Evolutionary conservation across 2,113 vertebrate genomes (phyloP).

Genomic region (Microtus montanus): DNA sequence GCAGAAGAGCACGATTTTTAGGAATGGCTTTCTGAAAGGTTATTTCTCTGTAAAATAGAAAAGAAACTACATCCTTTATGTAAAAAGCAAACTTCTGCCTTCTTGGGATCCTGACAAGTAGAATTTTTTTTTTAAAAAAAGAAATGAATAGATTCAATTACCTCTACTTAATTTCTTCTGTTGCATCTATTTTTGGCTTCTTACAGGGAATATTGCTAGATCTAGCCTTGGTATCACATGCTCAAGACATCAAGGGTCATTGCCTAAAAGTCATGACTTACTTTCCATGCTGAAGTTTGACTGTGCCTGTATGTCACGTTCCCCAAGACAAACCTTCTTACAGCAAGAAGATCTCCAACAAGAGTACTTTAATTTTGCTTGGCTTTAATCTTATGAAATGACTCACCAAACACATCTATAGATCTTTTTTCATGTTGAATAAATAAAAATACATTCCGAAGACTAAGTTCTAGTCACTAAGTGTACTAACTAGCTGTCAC

Average conservation of each 20-base stretch:
- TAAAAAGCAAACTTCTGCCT: conserved; percentile 10
- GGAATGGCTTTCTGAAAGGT: conserved; percentile 49
- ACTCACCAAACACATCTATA: conserved; percentile 64
- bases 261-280: conserved; percentile 48
- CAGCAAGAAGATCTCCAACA: conserved; percentile 68
- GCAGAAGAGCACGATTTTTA: conserved; percentile 44
- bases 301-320: conserved; percentile 46
- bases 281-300: conserved; percentile 57
- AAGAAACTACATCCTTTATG: neutral
- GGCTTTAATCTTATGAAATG: conserved; percentile 73
- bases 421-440: conserved; percentile 52
- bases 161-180: conserved; percentile 42
- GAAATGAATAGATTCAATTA: neutral
- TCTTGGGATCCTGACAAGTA: neutral
- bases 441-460: conserved; percentile 75
- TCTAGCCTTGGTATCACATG: conserved; percentile 14
- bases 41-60: conserved; percentile 55
- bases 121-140: neutral
- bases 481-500: neutral
- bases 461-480: conserved; percentile 60
- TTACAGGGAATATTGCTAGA: conserved; percentile 2
- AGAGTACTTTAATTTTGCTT: conserved; percentile 77
- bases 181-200: conserved; percentile 7
- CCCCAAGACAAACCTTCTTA: conserved; percentile 50
- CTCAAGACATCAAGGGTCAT: conserved; percentile 26